These are phyloP conservation scores for Anticlea derivata DNA, from an alignment of 2,888 invertebrate species.

Conservation along the genomic window DNA sequence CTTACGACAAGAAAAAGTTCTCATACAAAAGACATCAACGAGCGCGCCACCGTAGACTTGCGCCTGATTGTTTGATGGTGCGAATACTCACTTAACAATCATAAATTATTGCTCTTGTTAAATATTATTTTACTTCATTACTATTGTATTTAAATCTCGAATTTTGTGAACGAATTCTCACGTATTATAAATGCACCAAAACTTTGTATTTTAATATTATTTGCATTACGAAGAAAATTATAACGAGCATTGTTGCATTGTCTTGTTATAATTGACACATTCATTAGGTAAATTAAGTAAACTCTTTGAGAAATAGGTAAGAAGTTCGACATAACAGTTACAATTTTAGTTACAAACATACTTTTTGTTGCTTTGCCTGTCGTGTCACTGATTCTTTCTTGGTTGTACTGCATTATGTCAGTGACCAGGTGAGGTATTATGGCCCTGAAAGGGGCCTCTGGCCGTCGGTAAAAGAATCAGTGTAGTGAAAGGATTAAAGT, in stretches of 20 bases:
- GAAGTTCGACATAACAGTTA: constrained; percentile 7
- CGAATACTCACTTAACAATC: constrained; percentile 1
- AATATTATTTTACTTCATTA: constrained; percentile 6
- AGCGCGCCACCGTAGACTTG: constrained; percentile 45
- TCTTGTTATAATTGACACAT: constrained; percentile 26
- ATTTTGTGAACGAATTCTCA: constrained; percentile 13
- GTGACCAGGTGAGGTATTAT: no score
- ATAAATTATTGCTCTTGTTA: constrained; percentile 4
- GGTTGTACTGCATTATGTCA: no score
- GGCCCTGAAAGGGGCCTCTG: no score
- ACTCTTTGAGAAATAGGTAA: constrained; percentile 23
- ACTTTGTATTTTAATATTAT: constrained; percentile 20
- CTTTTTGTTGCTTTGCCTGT: no score
- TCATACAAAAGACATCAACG: constrained; percentile 80
- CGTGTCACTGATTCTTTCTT: no score
- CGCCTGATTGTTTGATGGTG: constrained; percentile 36
- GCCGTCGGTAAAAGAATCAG: no score
- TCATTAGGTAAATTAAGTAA: constrained; percentile 41
- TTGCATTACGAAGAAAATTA: constrained; percentile 19
- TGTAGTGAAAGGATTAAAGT: no score
- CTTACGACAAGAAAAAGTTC: constrained; percentile 37
- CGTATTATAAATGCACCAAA: constrained; percentile 9
- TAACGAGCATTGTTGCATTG: constrained; percentile 19
- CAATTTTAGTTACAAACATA: neutral
- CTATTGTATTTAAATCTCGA: neutral